These are phyloP conservation scores for Schizotus pectinicornis DNA, from an alignment of 2,888 invertebrate genomes.

Conservation along the genomic window DNA sequence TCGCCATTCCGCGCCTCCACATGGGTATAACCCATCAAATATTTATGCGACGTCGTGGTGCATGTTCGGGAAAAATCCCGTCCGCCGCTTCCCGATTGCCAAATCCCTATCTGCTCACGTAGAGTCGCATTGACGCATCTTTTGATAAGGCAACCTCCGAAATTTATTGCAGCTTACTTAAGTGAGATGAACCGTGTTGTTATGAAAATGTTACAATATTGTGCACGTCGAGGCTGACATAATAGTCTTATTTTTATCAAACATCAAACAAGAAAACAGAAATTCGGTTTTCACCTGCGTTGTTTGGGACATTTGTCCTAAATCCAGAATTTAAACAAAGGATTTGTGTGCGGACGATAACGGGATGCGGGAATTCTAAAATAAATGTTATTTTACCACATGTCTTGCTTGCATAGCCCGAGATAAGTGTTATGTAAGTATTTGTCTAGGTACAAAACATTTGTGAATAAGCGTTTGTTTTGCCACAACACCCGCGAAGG, in stretches of 20 bases:
- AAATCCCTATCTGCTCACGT: background rate
- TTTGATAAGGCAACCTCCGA: no score
- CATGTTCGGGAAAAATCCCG: background rate
- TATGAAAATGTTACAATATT: constrained; percentile 5
- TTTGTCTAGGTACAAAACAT: background rate
- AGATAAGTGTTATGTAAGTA: constrained; percentile 11
- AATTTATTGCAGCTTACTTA: background rate
- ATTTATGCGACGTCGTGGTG: background rate
- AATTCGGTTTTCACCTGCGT: background rate
- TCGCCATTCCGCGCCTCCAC: constrained; percentile 8
- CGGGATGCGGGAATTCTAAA: constrained; percentile 7
- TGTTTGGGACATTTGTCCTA: constrained; percentile 1
- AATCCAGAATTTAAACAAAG: constrained; percentile 5
- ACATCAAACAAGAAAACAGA: constrained; percentile 4
- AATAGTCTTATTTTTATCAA: constrained; percentile 9
- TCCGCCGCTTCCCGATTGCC: no score
- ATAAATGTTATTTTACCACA: constrained; percentile 17
- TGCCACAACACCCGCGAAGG: no score
- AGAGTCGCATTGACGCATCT: background rate
- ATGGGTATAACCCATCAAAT: constrained; percentile 1
- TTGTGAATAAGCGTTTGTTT: no score
- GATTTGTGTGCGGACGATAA: constrained; percentile 5
- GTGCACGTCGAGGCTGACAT: constrained; percentile 5
- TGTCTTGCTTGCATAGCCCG: constrained; percentile 2
- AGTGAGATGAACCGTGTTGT: constrained; percentile 3